Base-by-base conservation (phyloP, 2,888 invertebrate genomes). In the Meandrusa payeni region DNA sequence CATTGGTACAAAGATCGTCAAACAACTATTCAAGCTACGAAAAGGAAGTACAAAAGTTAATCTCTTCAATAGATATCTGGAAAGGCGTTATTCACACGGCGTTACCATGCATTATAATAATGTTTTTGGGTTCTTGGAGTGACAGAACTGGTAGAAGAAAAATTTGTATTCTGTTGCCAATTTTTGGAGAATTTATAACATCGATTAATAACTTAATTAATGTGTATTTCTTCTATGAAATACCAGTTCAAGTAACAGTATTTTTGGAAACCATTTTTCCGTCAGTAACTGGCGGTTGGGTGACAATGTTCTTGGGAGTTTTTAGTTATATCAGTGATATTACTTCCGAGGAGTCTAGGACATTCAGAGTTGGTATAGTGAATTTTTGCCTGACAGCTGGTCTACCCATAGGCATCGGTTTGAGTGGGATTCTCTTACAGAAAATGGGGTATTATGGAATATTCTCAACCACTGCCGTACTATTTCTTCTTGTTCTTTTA, bases 251-350 rank as follows among this genome's bases (percentile, higher is more conserved):
- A 61, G 66, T 83, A 1, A 89, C 88, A 20, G 85, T 89, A 43
- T 76, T 90, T 12, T 62, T 87, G 50, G 90, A 90, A 64, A 85
- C 89, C 23, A 60, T 90, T 20, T 89, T 90, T 27, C 76, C 87
- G 0, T 83, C 90, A 0, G 39, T 89, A 3, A 82, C 89, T 1
- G 90, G 90, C 2, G 85, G 89, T 7, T 89, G 89, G 89, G 88
- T 89, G 51, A 86, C 88, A 0, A 88, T 90, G 88, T 89, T 89
- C 41, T 77, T 90, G 51, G 89, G 90, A 41, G 85, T 91, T 42
- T 89, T 91, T 70, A 90, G 90, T 59, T 92, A 91, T 62, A 87
- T 92, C 6, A 89, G 90, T 59, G 90, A 91, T 47, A 88, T 91
- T 31, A 89, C 91, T n/a, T 78, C 82, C 3, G 85, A 88, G 23